Base-by-base conservation (phyloP, 1,140 invertebrate genomes). In the Drosophila mojavensis region DNA sequence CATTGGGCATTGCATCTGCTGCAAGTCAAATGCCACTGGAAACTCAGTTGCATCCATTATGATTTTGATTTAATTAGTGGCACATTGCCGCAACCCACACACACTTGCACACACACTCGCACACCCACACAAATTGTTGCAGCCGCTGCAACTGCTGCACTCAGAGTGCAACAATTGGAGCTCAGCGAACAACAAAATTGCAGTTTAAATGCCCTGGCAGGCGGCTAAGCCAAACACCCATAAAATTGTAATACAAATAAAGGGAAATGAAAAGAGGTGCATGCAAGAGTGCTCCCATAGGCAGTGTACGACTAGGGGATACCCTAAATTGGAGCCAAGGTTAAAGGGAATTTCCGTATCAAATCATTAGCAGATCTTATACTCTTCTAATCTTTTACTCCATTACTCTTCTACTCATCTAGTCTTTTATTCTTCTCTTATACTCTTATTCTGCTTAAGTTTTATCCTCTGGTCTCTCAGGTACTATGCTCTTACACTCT, bases 31-130 rank as follows among this genome's bases (percentile, higher is more conserved):
- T 53, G 26, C 51, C n/a, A 6, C 17, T 59, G 15, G 39, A 24
- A 45, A 28, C 54, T 56, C 13, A 41, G 28, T 26, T 70, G 51
- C 56, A 68, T 62, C 50, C 24, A 3, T 10, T 13, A 50, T n/a
- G 20, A 50, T 50, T 55, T 54, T 71, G 75, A 85, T 86, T 86
- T 80, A 74, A 58, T 67, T 76, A 85, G 81, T 79, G 51, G 70
- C 47, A 30, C 66, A n/a, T 67, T 63, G 54, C 51, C 9, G 30
- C 33, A n/a, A 45, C 11, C n/a, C 56, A 9, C 41, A 7, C 24
- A 59, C 48, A 59, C 41, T 17, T n/a, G n/a, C n/a, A n/a, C 24
- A 45, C 20, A 28, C 61, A n/a, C 10, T 24, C 20, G 20, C n/a
- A 43, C 13, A 33, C 53, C 39, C 41, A 39, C 47, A 10, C 5